These are phyloP conservation scores for Sebastes minor DNA, from an alignment of 2,797 vertebrate genomes.

Conservation along the genomic window DNA sequence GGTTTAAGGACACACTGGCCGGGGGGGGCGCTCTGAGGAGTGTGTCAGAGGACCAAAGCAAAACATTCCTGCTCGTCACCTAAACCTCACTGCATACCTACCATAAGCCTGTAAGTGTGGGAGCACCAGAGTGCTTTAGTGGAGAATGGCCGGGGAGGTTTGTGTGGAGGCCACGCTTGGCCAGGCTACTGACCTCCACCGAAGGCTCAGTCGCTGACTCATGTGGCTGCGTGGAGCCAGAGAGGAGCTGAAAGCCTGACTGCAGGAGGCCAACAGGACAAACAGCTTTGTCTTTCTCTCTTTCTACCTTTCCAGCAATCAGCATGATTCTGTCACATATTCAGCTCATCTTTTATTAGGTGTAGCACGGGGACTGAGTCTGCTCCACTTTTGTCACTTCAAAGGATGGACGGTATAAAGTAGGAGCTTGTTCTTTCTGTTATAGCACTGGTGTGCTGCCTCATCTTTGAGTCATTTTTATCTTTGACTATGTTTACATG, in stretches of 20 bases:
- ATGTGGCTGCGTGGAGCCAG: conserved; percentile 57
- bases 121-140: conserved; percentile 30
- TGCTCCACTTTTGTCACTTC: conserved; percentile 41
- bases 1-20: conserved; percentile 36
- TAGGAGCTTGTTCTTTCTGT: not conserved
- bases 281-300: conserved; percentile 16
- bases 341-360: conserved; percentile 54
- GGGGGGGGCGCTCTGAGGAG: conserved; percentile 28
- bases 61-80: conserved; percentile 72
- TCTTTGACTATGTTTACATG: not conserved
- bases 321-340: conserved; percentile 46
- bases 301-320: conserved; percentile 31
- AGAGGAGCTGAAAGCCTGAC: conserved; percentile 44
- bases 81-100: conserved; percentile 59
- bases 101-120: conserved; percentile 47
- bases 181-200: conserved; percentile 50
- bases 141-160: conserved; percentile 44
- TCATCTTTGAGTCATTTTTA: conserved; percentile 5
- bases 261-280: conserved; percentile 14
- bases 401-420: conserved; percentile 22
- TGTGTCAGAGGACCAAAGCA: conserved; percentile 63
- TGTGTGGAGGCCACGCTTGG: conserved; percentile 36
- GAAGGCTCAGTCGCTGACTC: conserved; percentile 69
- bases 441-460: not conserved
- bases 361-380: conserved; percentile 19